These are phyloP conservation scores for Clivina fossor DNA, from an alignment of 2,888 invertebrate species.

Conservation along the genomic window DNA sequence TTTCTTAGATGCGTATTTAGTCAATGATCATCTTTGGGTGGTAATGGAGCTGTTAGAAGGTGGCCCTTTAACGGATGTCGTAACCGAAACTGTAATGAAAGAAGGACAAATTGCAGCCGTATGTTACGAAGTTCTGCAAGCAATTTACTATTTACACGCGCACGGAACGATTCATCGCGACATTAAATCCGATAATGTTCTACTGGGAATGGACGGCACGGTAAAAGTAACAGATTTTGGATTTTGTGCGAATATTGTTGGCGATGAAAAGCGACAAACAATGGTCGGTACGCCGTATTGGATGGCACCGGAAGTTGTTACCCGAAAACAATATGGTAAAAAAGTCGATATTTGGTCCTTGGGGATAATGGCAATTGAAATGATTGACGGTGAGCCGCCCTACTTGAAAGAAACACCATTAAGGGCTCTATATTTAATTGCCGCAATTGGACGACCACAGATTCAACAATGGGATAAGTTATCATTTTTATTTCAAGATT, in stretches of 20 bases:
- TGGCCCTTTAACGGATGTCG: slow-evolving; percentile 95
- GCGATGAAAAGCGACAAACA: slow-evolving; percentile 92
- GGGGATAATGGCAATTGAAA: slow-evolving; percentile 98
- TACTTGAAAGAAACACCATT: slow-evolving; percentile 94
- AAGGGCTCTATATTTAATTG: slow-evolving; percentile 90
- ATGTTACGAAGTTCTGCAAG: slow-evolving; percentile 84
- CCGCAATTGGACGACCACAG: slow-evolving; percentile 91
- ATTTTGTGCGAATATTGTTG: slow-evolving; percentile 95
- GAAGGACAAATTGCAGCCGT: slow-evolving; percentile 96
- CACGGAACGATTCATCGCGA: slow-evolving; percentile 92
- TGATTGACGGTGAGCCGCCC: slow-evolving; percentile 96
- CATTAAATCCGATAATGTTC: slow-evolving; percentile 96
- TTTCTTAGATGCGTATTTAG: slow-evolving; percentile 90
- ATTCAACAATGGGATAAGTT: slow-evolving; percentile 81
- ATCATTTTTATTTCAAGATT: slow-evolving; percentile 75
- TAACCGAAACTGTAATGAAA: slow-evolving; percentile 95
- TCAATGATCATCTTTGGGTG: slow-evolving; percentile 92
- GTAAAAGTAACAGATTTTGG: slow-evolving; percentile 97
- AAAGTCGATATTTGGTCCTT: slow-evolving; percentile 94
- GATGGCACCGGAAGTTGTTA: slow-evolving; percentile 97
- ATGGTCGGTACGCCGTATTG: slow-evolving; percentile 98
- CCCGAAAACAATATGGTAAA: slow-evolving; percentile 90
- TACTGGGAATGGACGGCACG: slow-evolving; percentile 88
- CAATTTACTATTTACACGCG: slow-evolving; percentile 85
- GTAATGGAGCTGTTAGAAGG: slow-evolving; percentile 95